Evolutionary conservation across 53 echinoderm and acorn worm species (phyloP), one percentile per base, ranked within the genome.

Genomic region (Echinometra lucunter): DNA sequence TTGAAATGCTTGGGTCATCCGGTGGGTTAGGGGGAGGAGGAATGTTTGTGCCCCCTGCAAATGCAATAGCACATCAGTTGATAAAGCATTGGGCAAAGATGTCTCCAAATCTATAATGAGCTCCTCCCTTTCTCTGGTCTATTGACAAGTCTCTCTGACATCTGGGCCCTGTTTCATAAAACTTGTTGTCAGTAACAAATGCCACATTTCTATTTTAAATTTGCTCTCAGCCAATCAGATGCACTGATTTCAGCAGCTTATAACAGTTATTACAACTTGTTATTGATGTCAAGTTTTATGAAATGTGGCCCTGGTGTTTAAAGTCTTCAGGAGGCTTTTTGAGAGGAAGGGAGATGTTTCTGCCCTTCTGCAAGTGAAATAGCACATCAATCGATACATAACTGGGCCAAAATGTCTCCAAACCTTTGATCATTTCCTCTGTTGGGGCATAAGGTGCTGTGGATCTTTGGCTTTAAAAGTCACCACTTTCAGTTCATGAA

Each of bases 1-100:
- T 95, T 34, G 97, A 97, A 80, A 92, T 96, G 85, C 82, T 96
- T 25, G 91, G 40, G 35, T 58, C 91, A 45, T 83, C 58, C 44
- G 81, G 40, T 2, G 91, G 72, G 8, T 42, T 69, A 8, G 72
- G 66, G 1, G 80, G 55, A 37, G 60, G 78, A 18, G 90, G 94
- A 70, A 66, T 97, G 57, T 96, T 96, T 92, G 89, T 98, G 17
- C 99, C 99, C 12, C 97, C 97, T 0, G 93, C 70, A 55, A 89
- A 96, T 40, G 98, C 99, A 15, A 99, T 99, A 38, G 99, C 99
- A 0, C 95, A 97, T 74, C 98, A 98, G 89, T 83, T 99, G 45
- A 96, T 99, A 67, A 99, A 98, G 57, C 95, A 97, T 2, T 99
- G 98, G 98, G 96, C 98, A 2, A 96, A 97, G 38, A 99, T 97